Conservation (phyloP, 2,888 invertebrate species). For the Hofmannophila pseudospretella region DNA sequence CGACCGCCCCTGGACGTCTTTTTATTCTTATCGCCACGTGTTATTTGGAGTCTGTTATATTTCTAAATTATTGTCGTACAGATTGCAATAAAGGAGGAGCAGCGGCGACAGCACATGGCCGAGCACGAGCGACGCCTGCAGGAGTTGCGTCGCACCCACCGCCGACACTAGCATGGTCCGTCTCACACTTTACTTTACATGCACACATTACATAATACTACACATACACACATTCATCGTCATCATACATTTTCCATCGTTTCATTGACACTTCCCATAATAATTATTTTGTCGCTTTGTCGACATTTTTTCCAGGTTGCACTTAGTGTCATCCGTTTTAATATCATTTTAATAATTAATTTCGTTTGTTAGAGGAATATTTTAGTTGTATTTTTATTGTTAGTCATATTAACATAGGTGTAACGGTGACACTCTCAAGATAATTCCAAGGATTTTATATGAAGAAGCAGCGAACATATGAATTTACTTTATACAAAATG, state of each 20-base stretch:
- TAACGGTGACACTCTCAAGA: conserved; percentile 41
- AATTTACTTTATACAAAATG: conserved; percentile 72
- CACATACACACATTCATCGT: conserved; percentile 15
- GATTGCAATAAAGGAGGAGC: conserved; percentile 94
- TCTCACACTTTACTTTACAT: conserved; percentile 32
- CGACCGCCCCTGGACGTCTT: too few relatives aligned
- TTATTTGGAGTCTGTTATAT: conserved; percentile 10
- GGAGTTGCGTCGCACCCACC: conserved; percentile 81
- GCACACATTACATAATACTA: conserved; percentile 12
- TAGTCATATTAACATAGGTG: conserved; percentile 43
- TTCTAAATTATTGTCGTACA: conserved; percentile 38
- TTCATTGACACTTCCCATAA: conserved; percentile 6
- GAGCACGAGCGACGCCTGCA: conserved; percentile 89
- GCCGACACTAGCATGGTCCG: conserved; percentile 76
- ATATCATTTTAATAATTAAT: conserved; percentile 21
- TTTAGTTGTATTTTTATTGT: conserved; percentile 42
- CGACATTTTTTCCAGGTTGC: conserved; percentile 53
- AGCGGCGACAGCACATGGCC: conserved; percentile 90
- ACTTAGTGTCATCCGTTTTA: conserved; percentile 22
- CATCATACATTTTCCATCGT: conserved; percentile 14
- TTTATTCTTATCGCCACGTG: too few relatives aligned
- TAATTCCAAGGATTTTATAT: conserved; percentile 22
- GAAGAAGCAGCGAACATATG: conserved; percentile 30
- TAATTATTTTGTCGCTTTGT: conserved; percentile 39
- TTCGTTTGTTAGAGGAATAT: conserved; percentile 37